Conservation (phyloP, 2,888 invertebrate genomes). For the Volucella bombylans region DNA sequence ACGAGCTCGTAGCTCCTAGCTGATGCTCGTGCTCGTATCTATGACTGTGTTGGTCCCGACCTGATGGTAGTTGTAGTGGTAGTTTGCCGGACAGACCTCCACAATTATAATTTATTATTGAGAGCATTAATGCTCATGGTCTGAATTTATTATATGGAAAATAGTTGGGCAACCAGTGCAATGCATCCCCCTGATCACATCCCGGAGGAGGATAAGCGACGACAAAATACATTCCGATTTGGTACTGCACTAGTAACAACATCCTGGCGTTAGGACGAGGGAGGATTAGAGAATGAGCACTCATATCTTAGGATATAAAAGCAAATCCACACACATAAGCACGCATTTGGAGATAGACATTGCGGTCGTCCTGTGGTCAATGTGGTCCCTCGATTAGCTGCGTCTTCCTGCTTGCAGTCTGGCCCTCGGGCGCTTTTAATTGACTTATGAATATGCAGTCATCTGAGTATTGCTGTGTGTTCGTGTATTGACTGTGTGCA, state of each 20-base stretch:
- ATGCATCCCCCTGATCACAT: background rate
- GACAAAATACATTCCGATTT: conserved; percentile 63
- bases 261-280: conserved; percentile 41
- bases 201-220: conserved; percentile 51
- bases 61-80: background rate
- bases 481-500: conserved; percentile 14
- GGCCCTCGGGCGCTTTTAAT: conserved; percentile 65
- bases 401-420: conserved; percentile 26
- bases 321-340: conserved; percentile 13
- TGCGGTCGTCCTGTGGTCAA: conserved; percentile 55
- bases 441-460: conserved; percentile 73
- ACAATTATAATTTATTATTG: conserved; percentile 74
- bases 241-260: conserved; percentile 24
- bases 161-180: conserved; percentile 53
- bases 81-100: conserved; percentile 41
- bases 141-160: conserved; percentile 72
- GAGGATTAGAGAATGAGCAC: conserved; percentile 41
- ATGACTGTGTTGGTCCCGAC: too few relatives aligned
- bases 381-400: conserved; percentile 59
- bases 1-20: too few relatives aligned
- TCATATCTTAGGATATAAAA: conserved; percentile 25
- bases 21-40: too few relatives aligned
- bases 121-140: conserved; percentile 71
- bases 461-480: conserved; percentile 1
- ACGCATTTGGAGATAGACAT: conserved; percentile 33